A percentile compares a stretch with the other conserved stretches of the same genome.
These are phyloP conservation scores for Malacoraja senta DNA, from an alignment of 2,797 vertebrate species.

Conservation along the genomic window DNA sequence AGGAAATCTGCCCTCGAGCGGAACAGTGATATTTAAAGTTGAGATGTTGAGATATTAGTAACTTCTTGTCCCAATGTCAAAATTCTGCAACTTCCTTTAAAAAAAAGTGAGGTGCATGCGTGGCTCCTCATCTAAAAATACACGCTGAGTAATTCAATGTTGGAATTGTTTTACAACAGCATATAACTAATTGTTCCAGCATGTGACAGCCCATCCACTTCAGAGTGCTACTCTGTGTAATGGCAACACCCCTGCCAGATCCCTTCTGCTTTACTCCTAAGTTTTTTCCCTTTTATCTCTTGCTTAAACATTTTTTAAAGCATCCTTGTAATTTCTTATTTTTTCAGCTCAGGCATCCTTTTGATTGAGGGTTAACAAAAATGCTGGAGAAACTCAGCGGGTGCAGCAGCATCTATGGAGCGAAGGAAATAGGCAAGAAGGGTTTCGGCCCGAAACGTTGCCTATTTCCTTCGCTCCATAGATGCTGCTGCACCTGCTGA, in stretches of 20 bases:
- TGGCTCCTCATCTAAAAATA: slow-evolving; percentile 8
- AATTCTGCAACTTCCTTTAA: not conserved
- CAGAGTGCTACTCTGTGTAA: not conserved
- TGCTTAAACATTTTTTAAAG: not conserved
- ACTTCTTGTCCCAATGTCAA: not conserved
- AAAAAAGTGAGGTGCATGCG: not conserved
- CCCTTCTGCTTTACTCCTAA: not conserved
- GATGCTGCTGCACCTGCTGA: no score
- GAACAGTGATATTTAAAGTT: not conserved
- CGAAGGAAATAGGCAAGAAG: no score
- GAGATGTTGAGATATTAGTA: slow-evolving; percentile 1
- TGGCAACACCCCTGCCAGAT: not conserved
- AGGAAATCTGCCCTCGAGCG: not conserved
- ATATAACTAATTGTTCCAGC: not conserved
- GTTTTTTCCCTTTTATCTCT: not conserved
- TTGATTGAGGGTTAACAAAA: no score
- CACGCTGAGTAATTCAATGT: not conserved
- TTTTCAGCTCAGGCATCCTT: not conserved
- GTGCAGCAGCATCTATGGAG: no score
- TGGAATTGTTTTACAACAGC: not conserved
- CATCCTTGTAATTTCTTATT: not conserved
- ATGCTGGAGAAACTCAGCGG: no score
- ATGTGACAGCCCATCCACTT: not conserved
- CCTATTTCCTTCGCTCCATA: no score
- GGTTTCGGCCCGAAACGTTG: no score